These are phyloP conservation scores for Exephanes ischioxanthus DNA, from an alignment of 2,888 invertebrate genomes.

Conservation along the genomic window DNA sequence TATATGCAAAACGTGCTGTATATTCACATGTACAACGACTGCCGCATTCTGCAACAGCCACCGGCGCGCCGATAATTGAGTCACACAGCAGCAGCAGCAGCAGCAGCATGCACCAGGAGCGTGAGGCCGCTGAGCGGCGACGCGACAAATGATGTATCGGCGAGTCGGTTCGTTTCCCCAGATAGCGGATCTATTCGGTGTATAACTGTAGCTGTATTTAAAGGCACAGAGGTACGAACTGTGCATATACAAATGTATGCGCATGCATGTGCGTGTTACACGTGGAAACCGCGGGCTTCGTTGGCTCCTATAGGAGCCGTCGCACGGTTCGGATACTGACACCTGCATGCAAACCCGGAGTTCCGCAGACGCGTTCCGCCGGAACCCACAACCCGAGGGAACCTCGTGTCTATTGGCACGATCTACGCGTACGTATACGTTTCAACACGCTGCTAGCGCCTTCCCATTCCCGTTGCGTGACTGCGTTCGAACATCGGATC, in stretches of 20 bases:
- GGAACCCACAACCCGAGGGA: conserved; percentile 21
- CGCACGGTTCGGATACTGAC: conserved; percentile 41
- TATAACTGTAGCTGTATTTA: conserved; percentile 38
- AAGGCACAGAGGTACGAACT: conserved; percentile 5
- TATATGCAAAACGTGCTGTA: conserved; percentile 49
- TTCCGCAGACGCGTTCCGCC: conserved; percentile 39
- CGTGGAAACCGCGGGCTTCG: conserved; percentile 24
- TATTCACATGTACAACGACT: conserved; percentile 23
- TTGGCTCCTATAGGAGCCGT: conserved; percentile 35
- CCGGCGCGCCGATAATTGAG: conserved; percentile 76
- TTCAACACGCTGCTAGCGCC: neutral
- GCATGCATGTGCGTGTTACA: conserved; percentile 8
- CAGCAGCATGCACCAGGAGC: neutral
- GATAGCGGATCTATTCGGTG: conserved; percentile 80
- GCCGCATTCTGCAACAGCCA: conserved; percentile 45
- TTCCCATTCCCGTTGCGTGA: conserved; percentile 36
- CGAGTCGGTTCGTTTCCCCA: conserved; percentile 79
- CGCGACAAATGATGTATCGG: conserved; percentile 79
- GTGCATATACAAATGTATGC: conserved; percentile 7
- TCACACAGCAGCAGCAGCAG: conserved; percentile 67
- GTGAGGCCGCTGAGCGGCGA: conserved; percentile 63
- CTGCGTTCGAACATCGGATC: conserved; percentile 29
- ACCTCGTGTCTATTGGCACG: conserved; percentile 20
- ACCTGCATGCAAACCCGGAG: conserved; percentile 65
- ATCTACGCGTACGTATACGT: neutral